Evolutionary conservation across 2,113 vertebrate species (phyloP), one percentile per base, ranked within the genome.

Genomic region (Embiotoca jacksoni): DNA sequence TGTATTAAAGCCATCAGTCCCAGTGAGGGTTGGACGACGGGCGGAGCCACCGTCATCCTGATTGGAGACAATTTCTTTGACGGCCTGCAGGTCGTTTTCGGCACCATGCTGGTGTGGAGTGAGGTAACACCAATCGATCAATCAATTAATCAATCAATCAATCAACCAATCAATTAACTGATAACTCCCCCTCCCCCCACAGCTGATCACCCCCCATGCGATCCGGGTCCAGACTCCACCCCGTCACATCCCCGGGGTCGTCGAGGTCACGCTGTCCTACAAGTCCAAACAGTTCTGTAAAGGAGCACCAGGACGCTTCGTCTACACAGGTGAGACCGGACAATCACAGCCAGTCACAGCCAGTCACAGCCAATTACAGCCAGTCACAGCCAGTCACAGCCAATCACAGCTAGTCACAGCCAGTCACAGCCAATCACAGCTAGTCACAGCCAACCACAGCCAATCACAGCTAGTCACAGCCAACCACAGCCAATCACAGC

Each of bases 261-360:
- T 93, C 0, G 92, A 93, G 67, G 92, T 93, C 53, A 93, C 92
- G 2, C 63, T 93, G 86, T 92, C 90, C 61, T 93, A 93, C 67
- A 93, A 93, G 66, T 92, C 90, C 71, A 93, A 93, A 39, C 92
- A 93, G 65, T 93, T 93, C 82, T 93, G 92, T 61, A 93, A 91
- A 75, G 92, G 92, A 80, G 90, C 92, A 0, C 92, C 92, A 0
- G 92, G 91, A 30, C 84, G 92, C 5, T 92, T 92, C 1, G 83
- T 92, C 9, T 93, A 93, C 73, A 92, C 91, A 67, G 91, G 91
- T 92, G 71, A 53, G 13, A 41, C 7, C 7, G 7, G 39, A 41
- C 39, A 7, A 41, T 7, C 3, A 37, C 4, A 37, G 10, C 39
- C 7, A 41, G 23, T 23, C 23, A 23, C 23, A 23, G 23, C 23